Evolutionary conservation across 2,113 vertebrate genomes (phyloP), one percentile per base, ranked within the genome.

Genomic region (Trichomycterus rosablanca): DNA sequence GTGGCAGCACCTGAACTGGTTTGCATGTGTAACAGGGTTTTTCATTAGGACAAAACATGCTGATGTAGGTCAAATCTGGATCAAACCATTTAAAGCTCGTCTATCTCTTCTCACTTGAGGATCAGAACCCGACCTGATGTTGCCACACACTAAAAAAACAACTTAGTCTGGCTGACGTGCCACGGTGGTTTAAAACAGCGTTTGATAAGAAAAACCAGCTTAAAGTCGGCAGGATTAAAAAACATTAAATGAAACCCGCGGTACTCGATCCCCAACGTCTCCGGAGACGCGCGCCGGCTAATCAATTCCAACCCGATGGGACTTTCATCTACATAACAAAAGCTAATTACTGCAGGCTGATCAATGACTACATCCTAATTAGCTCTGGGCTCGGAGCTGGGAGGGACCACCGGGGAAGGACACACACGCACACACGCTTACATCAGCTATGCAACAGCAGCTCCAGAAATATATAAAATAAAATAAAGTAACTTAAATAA

Each of bases 291-390:
- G 30, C 16, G 44, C 37, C 24, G 63, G 72, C 59, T 67, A 74
- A 74, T 74, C 72, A 66, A 74, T 74, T 67, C 63, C 35, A 40
- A 46, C 43, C 72, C 67, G 39, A 74, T 67, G 59, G 72, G 72
- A 70, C 63, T 43, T 74, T 67, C 72, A 67, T 67, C 68, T 70
- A 63, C 67, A 70, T 74, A 59, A 63, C 72, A 70, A 74, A 74
- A 76, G 74, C 74, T 70, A 73, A 76, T 76, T 76, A 76, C 63
- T 70, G 59, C 54, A 53, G 59, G 26, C 50, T 66, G 67, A 76
- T 76, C 70, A 76, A 76, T 76, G 67, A 70, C 66, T 54, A 72
- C 70, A 70, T 69, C 43, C 70, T 73, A 76, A 76, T 76, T 67
- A 72, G 70, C 70, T 63, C 46, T 20, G 52, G 52, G 66, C 66